These are phyloP conservation scores for Hydrotaea cyrtoneurina DNA, from an alignment of 2,888 invertebrate genomes.

Conservation along the genomic window DNA sequence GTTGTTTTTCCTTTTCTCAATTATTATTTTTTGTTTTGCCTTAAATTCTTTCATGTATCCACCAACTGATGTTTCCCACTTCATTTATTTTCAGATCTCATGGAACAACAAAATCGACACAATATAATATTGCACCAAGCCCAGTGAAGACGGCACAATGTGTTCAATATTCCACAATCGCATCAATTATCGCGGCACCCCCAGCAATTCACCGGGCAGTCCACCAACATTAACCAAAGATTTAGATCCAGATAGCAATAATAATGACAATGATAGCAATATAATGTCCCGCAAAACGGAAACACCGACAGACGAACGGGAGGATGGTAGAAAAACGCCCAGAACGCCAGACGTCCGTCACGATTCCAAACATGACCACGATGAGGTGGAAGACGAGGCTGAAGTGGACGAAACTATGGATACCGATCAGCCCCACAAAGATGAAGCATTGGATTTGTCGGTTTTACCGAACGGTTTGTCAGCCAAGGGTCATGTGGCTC, in stretches of 20 bases:
- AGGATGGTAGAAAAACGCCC: slow-evolving; percentile 45
- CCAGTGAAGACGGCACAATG: slow-evolving; percentile 69
- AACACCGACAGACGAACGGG: slow-evolving; percentile 55
- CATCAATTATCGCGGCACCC: slow-evolving; percentile 79
- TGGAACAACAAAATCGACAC: neutral
- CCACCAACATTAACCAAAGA: slow-evolving; percentile 74
- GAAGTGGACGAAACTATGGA: slow-evolving; percentile 21
- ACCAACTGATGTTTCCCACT: too few relatives aligned
- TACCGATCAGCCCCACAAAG: slow-evolving; percentile 69
- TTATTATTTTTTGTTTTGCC: too few relatives aligned
- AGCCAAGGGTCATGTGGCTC: slow-evolving; percentile 87
- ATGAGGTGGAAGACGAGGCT: slow-evolving; percentile 53
- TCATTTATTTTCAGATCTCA: slow-evolving; percentile 36
- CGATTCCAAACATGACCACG: slow-evolving; percentile 19
- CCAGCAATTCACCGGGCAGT: slow-evolving; percentile 70
- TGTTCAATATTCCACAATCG: slow-evolving; percentile 80
- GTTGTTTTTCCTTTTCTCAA: too few relatives aligned
- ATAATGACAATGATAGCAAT: slow-evolving; percentile 71
- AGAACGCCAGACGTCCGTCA: slow-evolving; percentile 2
- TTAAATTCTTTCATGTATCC: too few relatives aligned
- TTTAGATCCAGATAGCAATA: slow-evolving; percentile 78
- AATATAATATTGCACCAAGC: neutral
- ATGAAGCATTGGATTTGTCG: slow-evolving; percentile 78
- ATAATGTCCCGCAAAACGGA: slow-evolving; percentile 63
- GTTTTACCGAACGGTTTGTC: slow-evolving; percentile 74